phyloP scores from a whole-genome alignment of 2,113 vertebrate species.

The Gadus chalcogrammus region DNA sequence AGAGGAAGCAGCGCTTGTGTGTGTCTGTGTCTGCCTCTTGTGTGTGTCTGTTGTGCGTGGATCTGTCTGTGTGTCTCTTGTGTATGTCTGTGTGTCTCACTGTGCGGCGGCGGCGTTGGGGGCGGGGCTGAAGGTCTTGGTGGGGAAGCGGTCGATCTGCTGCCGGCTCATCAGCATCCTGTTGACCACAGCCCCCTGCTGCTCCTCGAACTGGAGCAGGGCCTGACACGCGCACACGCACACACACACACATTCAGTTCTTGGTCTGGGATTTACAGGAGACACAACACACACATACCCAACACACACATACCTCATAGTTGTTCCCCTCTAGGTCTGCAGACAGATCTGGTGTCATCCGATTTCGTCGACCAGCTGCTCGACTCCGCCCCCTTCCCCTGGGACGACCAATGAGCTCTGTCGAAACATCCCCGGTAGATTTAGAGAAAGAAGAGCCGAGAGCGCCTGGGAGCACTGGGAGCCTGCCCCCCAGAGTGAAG shows the following conservation, averaged over 20 bases:
- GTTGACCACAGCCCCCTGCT: conserved; percentile 64
- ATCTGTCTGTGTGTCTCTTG: conserved; percentile 27
- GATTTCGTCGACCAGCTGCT: conserved; percentile 33
- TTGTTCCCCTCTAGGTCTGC: conserved; percentile 63
- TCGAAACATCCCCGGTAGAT: background rate
- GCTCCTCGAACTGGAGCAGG: conserved; percentile 72
- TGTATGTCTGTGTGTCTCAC: conserved; percentile 49
- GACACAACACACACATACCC: background rate
- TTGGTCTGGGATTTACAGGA: too few relatives aligned
- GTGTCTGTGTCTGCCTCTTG: background rate
- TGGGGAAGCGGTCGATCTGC: conserved; percentile 71
- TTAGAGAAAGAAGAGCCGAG: background rate
- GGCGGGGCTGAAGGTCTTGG: conserved; percentile 56
- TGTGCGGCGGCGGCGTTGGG: conserved; percentile 54
- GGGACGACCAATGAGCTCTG: conserved; percentile 19
- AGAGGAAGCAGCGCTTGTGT: background rate
- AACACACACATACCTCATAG: conserved; percentile 57
- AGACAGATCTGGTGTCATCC: conserved; percentile 9
- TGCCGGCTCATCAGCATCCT: conserved; percentile 57
- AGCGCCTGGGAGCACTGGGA: background rate
- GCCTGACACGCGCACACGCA: conserved; percentile 48
- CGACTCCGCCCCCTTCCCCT: conserved; percentile 29
- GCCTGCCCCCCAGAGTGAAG: too few relatives aligned
- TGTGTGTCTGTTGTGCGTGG: too few relatives aligned
- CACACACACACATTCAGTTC: background rate